These are phyloP conservation scores for Agrypnia vestita DNA, from an alignment of 1,140 invertebrate species.

Conservation along the genomic window DNA sequence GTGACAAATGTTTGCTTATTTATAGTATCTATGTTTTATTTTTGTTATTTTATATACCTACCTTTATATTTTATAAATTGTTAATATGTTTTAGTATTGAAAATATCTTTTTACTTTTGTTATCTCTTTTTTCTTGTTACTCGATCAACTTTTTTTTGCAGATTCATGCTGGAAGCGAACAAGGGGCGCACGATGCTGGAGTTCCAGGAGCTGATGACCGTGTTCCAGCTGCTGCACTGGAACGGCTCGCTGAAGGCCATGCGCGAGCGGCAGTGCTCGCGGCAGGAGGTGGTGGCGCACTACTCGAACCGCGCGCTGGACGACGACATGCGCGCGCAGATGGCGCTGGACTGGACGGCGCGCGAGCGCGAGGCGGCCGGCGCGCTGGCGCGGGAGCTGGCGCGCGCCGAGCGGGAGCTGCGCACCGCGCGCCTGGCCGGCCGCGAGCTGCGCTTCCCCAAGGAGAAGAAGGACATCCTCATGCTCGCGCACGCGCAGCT, in stretches of 20 bases:
- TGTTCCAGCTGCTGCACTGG: constrained; percentile 96
- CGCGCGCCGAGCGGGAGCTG: constrained; percentile 89
- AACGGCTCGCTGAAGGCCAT: constrained; percentile 94
- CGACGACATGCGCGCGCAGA: constrained; percentile 96
- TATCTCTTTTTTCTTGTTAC: too few relatives aligned
- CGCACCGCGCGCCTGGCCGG: constrained; percentile 92
- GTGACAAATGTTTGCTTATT: too few relatives aligned
- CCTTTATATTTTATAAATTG: too few relatives aligned
- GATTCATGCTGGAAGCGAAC: constrained; percentile 95
- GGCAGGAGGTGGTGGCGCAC: constrained; percentile 95
- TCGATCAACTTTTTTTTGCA: constrained; percentile 62
- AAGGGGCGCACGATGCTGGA: constrained; percentile 95
- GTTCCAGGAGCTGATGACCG: constrained; percentile 97
- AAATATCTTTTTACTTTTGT: too few relatives aligned
- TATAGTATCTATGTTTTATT: too few relatives aligned
- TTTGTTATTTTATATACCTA: too few relatives aligned
- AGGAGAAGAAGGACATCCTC: constrained; percentile 96
- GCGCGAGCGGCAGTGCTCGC: constrained; percentile 94
- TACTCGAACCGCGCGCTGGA: constrained; percentile 92
- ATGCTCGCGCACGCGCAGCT: constrained; percentile 89
- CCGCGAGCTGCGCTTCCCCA: constrained; percentile 92
- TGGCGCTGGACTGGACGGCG: constrained; percentile 97
- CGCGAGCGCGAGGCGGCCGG: constrained; percentile 88
- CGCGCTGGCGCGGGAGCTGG: constrained; percentile 86
- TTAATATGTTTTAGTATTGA: too few relatives aligned